These are phyloP conservation scores for Tenebrio molitor DNA, from an alignment of 1,140 invertebrate species.

Conservation along the genomic window DNA sequence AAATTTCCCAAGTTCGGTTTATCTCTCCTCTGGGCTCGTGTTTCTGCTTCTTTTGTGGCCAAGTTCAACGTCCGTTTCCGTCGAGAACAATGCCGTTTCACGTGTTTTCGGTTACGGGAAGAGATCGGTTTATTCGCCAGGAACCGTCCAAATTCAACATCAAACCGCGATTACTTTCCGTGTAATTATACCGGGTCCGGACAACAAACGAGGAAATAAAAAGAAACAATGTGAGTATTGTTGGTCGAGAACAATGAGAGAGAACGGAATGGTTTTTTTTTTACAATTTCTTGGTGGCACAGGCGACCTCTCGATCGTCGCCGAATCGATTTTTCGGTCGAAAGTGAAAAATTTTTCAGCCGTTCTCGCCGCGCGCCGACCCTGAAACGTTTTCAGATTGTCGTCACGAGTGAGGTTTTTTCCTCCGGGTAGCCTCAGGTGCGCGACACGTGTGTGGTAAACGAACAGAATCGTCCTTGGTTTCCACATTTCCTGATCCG, in stretches of 20 bases:
- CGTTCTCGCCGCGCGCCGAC: background rate
- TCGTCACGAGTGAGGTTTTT: background rate
- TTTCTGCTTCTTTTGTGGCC: background rate
- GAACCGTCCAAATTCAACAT: no score
- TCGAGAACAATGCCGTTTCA: background rate
- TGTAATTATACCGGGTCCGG: no score
- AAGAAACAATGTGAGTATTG: no score
- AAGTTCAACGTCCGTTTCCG: constrained; percentile 3
- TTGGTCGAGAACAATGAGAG: no score
- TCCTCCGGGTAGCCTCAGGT: background rate
- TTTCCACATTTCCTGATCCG: background rate
- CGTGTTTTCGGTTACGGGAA: no score
- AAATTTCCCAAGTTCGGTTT: background rate
- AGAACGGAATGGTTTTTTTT: no score
- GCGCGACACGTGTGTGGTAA: background rate
- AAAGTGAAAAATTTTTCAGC: background rate
- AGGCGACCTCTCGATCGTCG: no score
- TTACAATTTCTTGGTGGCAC: no score
- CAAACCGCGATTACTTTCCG: no score
- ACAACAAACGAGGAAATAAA: no score
- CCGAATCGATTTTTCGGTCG: background rate
- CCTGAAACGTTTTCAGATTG: background rate
- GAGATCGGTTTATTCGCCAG: no score
- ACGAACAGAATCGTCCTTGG: constrained; percentile 2
- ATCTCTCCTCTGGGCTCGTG: background rate